phyloP scores from a whole-genome alignment of 2,113 vertebrate species.

The Lagopus muta region DNA sequence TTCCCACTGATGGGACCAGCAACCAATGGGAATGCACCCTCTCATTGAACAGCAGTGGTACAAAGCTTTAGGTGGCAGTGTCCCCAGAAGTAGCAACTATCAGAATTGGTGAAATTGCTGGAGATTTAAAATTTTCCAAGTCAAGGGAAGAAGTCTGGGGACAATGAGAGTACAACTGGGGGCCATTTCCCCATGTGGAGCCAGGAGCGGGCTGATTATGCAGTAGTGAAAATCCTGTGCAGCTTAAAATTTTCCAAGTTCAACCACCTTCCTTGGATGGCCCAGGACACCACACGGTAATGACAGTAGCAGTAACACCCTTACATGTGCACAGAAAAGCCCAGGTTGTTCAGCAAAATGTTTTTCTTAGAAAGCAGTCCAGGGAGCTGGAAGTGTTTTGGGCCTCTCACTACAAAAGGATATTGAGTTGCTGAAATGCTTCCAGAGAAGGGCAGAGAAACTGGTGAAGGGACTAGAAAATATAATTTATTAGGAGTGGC shows the following conservation, averaged over 20 bases:
- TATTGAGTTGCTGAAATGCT: neutral
- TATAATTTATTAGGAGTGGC: neutral
- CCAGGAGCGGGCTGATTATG: neutral
- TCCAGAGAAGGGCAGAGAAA: neutral
- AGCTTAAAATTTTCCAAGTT: neutral
- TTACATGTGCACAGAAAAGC: neutral
- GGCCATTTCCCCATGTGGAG: neutral
- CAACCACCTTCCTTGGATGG: neutral
- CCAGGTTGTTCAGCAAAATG: neutral
- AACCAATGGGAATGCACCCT: accelerated
- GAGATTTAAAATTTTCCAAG: neutral
- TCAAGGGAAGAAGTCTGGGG: neutral
- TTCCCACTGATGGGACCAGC: neutral
- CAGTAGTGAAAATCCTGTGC: neutral
- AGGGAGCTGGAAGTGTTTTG: neutral
- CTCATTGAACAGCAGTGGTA: neutral
- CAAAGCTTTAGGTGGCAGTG: neutral
- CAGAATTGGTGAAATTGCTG: neutral
- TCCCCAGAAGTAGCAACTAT: neutral
- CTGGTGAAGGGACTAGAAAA: neutral
- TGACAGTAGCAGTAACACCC: accelerated
- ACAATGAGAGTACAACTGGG: accelerated
- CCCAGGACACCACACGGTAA: neutral
- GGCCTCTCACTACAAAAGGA: neutral
- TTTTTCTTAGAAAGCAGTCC: neutral